These are phyloP conservation scores for Chionis minor DNA, from an alignment of 2,113 vertebrate species.

Conservation along the genomic window DNA sequence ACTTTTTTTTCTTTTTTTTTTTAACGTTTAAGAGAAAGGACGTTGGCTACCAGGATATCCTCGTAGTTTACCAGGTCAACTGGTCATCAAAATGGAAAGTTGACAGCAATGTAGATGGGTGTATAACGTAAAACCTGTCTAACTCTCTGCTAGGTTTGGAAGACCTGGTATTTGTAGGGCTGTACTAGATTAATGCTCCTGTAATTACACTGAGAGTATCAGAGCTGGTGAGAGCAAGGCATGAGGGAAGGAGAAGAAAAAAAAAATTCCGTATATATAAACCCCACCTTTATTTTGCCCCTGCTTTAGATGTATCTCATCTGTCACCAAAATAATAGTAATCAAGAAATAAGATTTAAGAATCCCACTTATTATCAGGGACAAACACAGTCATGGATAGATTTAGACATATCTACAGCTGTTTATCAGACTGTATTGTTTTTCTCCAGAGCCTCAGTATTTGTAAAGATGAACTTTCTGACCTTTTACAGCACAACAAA, in stretches of 20 bases:
- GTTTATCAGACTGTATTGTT: neutral
- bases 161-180: neutral
- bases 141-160: neutral
- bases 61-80: neutral
- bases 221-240: neutral
- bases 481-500: neutral
- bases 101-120: neutral
- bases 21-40: neutral
- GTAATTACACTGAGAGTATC: neutral
- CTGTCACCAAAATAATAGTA: neutral
- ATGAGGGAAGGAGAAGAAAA: too few relatives aligned
- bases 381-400: neutral
- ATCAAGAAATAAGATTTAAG: neutral
- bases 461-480: neutral
- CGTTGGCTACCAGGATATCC: neutral
- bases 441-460: neutral
- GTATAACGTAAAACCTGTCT: neutral
- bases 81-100: neutral
- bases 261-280: neutral
- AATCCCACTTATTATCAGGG: neutral
- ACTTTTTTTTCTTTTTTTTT: neutral
- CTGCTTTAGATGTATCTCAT: neutral
- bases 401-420: neutral
- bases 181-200: neutral
- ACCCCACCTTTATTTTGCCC: neutral